Evolutionary conservation across 2,797 vertebrate species (phyloP).

Genomic region (Lacerta agilis): DNA sequence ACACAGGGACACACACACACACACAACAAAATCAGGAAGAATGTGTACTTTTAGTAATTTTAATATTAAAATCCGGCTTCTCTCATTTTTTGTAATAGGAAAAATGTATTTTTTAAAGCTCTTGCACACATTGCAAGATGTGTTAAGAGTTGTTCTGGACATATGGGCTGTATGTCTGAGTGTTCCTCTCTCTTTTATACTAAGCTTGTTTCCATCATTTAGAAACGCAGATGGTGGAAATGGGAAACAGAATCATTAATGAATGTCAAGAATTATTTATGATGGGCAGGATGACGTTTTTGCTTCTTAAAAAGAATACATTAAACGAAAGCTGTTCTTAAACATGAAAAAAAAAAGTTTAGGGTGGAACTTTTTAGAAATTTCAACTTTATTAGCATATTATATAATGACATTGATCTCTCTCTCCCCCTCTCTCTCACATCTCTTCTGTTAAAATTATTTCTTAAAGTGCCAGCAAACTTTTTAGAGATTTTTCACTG

Average conservation of each 20-base stretch:
- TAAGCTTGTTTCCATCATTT: conserved; percentile 53
- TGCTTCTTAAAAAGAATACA: conserved; percentile 47
- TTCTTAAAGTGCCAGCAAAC: conserved; percentile 18
- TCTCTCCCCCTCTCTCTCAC: neutral
- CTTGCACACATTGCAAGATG: conserved; percentile 42
- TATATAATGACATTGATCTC: conserved; percentile 36
- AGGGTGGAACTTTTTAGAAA: conserved; percentile 37
- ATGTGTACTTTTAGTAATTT: conserved; percentile 35
- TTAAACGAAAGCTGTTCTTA: conserved; percentile 50
- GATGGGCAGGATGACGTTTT: neutral
- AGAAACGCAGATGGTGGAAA: conserved; percentile 58
- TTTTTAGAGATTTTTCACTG: conserved; percentile 19
- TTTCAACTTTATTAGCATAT: conserved; percentile 51
- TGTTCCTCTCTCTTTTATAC: conserved; percentile 34
- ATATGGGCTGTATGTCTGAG: conserved; percentile 42
- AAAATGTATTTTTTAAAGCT: conserved; percentile 53
- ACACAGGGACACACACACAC: conserved; percentile 30
- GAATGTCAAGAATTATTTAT: conserved; percentile 46
- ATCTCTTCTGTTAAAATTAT: conserved; percentile 14
- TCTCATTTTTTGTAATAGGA: conserved; percentile 35
- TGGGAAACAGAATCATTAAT: conserved; percentile 44
- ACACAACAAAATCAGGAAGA: conserved; percentile 54
- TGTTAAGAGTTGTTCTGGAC: conserved; percentile 34
- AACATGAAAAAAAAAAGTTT: conserved; percentile 46
- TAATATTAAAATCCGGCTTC: conserved; percentile 44